Evolutionary conservation across 2,797 vertebrate species (phyloP).

Genomic region (Octomys mimax): DNA sequence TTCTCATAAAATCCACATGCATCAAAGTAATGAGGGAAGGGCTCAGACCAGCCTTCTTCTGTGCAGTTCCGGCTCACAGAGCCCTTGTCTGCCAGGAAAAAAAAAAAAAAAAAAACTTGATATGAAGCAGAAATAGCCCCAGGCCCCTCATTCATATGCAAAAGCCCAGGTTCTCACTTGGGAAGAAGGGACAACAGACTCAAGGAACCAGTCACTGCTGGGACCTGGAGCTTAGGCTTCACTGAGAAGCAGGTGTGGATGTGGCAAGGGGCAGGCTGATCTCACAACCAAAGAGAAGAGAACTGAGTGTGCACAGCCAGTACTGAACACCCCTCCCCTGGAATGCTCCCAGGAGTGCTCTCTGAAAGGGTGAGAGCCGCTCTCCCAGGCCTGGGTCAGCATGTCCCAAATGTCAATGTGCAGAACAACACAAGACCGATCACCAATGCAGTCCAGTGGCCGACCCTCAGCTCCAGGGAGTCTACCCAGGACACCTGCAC

Average conservation of each 20-base stretch:
- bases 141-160: not conserved
- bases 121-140: not conserved
- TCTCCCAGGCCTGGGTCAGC: not conserved
- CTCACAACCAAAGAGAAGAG: not conserved
- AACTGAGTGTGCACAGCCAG: not conserved
- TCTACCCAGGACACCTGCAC: not conserved
- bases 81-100: slow-evolving; percentile 87
- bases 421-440: not conserved
- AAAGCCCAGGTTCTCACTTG: not conserved
- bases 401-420: not conserved
- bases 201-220: not conserved
- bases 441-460: not conserved
- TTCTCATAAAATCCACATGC: slow-evolving; percentile 94
- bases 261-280: not conserved
- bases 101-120: not conserved
- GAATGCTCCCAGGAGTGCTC: not conserved
- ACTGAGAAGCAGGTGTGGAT: rapidly evolving
- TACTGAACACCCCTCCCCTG: not conserved
- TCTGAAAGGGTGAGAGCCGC: too few species aligned
- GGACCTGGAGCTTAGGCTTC: not conserved
- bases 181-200: not conserved
- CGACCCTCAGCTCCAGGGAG: too few species aligned
- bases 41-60: slow-evolving; percentile 96
- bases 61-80: slow-evolving; percentile 97
- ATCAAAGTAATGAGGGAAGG: slow-evolving; percentile 96